Evolutionary conservation across 2,888 invertebrate genomes (phyloP).

Genomic region (Rhingia campestris): DNA sequence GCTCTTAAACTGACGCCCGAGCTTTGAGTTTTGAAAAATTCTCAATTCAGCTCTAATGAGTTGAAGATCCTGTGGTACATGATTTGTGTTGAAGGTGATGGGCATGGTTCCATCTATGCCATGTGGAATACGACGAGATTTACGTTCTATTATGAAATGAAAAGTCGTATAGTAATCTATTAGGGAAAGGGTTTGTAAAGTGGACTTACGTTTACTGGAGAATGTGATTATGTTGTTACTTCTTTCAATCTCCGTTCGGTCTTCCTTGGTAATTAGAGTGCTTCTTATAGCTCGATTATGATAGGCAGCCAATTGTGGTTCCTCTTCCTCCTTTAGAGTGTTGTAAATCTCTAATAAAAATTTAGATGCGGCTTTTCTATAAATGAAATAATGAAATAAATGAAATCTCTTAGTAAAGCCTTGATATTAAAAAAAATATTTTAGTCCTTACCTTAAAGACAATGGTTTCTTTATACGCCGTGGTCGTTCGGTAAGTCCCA

Average conservation of each 20-base stretch:
- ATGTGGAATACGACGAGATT: background rate
- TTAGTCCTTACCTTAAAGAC: conserved; percentile 74
- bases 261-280: conserved; percentile 88
- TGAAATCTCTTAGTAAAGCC: background rate
- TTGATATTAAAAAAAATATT: background rate
- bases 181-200: background rate
- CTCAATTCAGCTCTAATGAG: conserved; percentile 92
- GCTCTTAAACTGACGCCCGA: conserved; percentile 62
- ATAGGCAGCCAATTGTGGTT: conserved; percentile 56
- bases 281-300: conserved; percentile 83
- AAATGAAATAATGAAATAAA: conserved; percentile 4
- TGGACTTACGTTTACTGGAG: conserved; percentile 89
- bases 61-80: conserved; percentile 91
- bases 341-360: conserved; percentile 94
- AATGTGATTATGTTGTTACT: conserved; percentile 97
- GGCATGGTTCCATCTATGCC: conserved; percentile 1
- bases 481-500: conserved; percentile 93
- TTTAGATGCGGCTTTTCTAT: conserved; percentile 87
- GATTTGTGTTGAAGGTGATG: conserved; percentile 95
- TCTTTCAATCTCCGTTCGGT: conserved; percentile 91
- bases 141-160: conserved; percentile 5
- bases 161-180: background rate
- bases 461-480: conserved; percentile 83
- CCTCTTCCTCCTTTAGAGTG: conserved; percentile 85
- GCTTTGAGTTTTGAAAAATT: conserved; percentile 86